Base-by-base conservation (phyloP, 2,888 invertebrate genomes). In the Molorchus minor region DNA sequence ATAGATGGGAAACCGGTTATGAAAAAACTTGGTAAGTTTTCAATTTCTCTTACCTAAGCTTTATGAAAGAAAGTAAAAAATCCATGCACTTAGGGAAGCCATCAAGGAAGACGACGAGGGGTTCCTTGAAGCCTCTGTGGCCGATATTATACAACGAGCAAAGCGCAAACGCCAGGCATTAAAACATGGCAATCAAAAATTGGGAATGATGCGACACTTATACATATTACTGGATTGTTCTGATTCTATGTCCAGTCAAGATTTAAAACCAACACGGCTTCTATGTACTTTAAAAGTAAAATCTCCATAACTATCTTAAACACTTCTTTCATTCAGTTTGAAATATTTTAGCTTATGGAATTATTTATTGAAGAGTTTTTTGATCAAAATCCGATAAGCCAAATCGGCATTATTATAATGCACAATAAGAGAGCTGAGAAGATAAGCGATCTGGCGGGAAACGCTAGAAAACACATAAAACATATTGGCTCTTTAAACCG, bases 171-270 rank as follows among this genome's bases (percentile, higher is more conserved):
- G 92, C 0, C 88, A 89, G 61, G 84, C 87, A 29, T 86, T 90
- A 38, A 88, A 90, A 64, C 85, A 86, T 61, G 87, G 89, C 5
- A 92, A 93, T 64, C 90, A 94, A 38, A 88, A 96, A 56, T 86
- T 99, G 25, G 98, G 98, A 30, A 98, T 98, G 96, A 99, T 99
- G 98, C 86, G 99, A 44, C 98, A 99, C 81, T 80, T 99, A 54
- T 94, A 91, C 75, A 81, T 99, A 1, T 87, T 98, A 16, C 81
- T 99, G 2, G 99, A 99, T 80, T 91, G 94, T 77, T 98, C 98
- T 0, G 92, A 93, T 74, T 88, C 95, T 1, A 99, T 99, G 98
- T 87, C 87, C 33, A 92, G 92, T 70, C 96, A 96, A 75, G 98
- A 98, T 82, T 83, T 99, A 44, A 98, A 96, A 81, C 99, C 99